Conservation (phyloP, 1,140 invertebrate species). For the Tenebrio molitor region DNA sequence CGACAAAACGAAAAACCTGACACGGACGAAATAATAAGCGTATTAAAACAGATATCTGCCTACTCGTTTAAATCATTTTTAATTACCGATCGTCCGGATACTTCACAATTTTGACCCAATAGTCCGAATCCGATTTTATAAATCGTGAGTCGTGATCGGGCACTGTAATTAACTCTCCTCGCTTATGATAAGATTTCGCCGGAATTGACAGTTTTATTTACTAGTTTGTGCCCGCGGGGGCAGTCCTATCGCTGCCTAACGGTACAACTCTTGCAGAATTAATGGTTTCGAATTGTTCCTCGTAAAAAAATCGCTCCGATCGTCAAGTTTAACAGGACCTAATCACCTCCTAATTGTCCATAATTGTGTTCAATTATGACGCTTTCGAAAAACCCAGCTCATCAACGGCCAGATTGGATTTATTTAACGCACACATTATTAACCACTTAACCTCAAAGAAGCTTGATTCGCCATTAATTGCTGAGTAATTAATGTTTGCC, state of each 20-base stretch:
- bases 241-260: background rate
- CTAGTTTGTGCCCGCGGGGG: background rate
- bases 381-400: background rate
- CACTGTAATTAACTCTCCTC: slow-evolving; percentile 11
- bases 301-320: background rate
- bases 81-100: slow-evolving; percentile 5
- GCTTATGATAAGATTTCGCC: slow-evolving; percentile 13
- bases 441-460: background rate
- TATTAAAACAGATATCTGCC: slow-evolving; percentile 24
- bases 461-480: background rate
- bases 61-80: slow-evolving; percentile 29
- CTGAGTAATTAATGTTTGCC: no score
- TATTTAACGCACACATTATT: slow-evolving; percentile 26
- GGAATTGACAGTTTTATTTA: slow-evolving; percentile 10
- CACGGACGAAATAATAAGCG: slow-evolving; percentile 6
- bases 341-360: slow-evolving; percentile 20
- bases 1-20: background rate
- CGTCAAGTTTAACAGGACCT: background rate
- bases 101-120: slow-evolving; percentile 14
- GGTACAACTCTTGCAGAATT: background rate
- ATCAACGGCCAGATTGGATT: no score
- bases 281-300: background rate
- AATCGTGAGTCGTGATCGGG: background rate
- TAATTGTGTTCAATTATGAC: slow-evolving; percentile 11
- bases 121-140: background rate